Evolutionary conservation across 1,140 invertebrate genomes (phyloP).

Genomic region (Samia ricini): DNA sequence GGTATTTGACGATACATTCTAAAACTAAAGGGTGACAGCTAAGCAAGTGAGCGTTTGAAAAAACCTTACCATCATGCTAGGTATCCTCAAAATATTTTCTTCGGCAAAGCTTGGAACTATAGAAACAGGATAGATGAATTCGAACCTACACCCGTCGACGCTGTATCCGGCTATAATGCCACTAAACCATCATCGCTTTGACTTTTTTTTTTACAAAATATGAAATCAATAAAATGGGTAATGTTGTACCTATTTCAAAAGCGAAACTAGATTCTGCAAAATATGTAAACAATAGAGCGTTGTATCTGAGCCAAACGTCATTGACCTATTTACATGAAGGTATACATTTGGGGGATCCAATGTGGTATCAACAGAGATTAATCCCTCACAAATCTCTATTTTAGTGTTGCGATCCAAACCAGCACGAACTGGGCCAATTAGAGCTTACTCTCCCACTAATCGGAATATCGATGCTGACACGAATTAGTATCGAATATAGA

Average conservation of each 20-base stretch:
- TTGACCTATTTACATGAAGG: conserved; percentile 56
- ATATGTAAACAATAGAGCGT: conserved; percentile 1
- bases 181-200: too few species aligned
- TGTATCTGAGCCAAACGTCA: conserved; percentile 13
- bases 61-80: too few species aligned
- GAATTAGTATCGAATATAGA: conserved; percentile 11
- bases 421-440: conserved; percentile 69
- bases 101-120: too few species aligned
- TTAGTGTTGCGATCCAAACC: conserved; percentile 65
- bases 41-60: too few species aligned
- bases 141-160: too few species aligned
- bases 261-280: background rate
- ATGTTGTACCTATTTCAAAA: background rate
- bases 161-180: too few species aligned
- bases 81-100: too few species aligned
- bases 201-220: too few species aligned
- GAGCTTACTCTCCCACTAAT: conserved; percentile 56
- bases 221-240: background rate
- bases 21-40: too few species aligned
- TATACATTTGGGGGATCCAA: conserved; percentile 51
- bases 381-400: conserved; percentile 67
- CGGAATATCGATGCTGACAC: conserved; percentile 40
- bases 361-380: conserved; percentile 65
- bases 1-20: too few species aligned
- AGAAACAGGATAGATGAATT: too few species aligned